Conservation (phyloP, 2,797 vertebrate genomes). For the Coregonus suidteri region DNA sequence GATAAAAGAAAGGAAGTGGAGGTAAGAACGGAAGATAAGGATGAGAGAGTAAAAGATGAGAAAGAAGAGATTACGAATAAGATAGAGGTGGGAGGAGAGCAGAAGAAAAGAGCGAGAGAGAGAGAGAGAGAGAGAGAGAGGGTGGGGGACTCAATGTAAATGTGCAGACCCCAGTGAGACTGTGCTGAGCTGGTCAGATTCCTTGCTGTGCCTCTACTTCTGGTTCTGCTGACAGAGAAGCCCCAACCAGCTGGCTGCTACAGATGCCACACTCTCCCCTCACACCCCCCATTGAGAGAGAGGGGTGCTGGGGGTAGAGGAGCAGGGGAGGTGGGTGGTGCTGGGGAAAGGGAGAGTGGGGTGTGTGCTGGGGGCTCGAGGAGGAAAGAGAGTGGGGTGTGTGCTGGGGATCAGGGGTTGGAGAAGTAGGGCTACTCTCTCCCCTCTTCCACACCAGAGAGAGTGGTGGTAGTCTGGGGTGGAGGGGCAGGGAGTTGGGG, state of each 20-base stretch:
- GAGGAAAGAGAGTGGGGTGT: no score
- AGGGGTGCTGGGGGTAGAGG: not conserved
- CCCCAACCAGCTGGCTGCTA: constrained; percentile 17
- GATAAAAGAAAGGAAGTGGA: not conserved
- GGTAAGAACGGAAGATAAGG: constrained; percentile 21
- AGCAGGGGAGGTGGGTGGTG: not conserved
- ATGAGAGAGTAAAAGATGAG: not conserved
- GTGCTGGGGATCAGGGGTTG: no score
- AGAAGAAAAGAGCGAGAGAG: not conserved
- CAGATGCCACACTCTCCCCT: not conserved
- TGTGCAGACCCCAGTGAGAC: not conserved
- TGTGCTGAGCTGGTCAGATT: constrained; percentile 25
- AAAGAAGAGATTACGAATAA: no score
- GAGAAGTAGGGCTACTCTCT: no score
- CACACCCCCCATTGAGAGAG: not conserved
- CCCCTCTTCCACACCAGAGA: not conserved
- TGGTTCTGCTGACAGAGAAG: constrained; percentile 23
- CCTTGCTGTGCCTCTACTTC: constrained; percentile 25
- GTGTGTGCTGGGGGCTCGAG: not conserved
- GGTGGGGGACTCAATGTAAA: constrained; percentile 1
- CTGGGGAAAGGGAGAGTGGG: not conserved
- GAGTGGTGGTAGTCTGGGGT: constrained; percentile 30
- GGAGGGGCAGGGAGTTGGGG: constrained; percentile 31
- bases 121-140: constrained; percentile 4
- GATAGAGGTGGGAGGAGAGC: not conserved